Evolutionary conservation across 2,888 invertebrate genomes (phyloP), one percentile per base, ranked within the genome.

Genomic region (Yponomeuta malinellus): DNA sequence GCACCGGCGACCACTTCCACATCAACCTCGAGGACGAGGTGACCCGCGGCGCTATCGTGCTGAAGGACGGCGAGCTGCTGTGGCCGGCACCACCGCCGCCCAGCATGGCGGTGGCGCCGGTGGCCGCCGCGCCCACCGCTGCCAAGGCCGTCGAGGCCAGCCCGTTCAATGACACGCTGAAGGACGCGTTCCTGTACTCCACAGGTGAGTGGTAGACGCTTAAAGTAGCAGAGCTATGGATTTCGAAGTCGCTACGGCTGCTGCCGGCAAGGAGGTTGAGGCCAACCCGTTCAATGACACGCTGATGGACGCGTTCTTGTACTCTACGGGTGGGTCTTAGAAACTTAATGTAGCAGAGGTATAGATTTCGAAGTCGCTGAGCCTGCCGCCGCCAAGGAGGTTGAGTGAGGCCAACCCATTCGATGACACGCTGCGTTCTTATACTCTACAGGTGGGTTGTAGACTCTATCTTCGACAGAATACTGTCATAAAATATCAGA

Each of bases 21-120:
- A 94, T 97, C 72, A 95, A 97, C 85, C 85, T 97, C 73, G 94
- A 95, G 75, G 97, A 98, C 86, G 97, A 98, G 84, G 97, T 98
- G 70, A 95, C 97, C 0, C 93, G 97, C 33, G 97, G 97, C 0
- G 95, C 96, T 69, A 95, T 97, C 74, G 93, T 98, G 66, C 89
- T 97, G 65, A 93, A 96, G 73, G 93, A 95, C 71, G 97, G 97
- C 0, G 89, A 95, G 78, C 82, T 96, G 71, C 86, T 96, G 82
- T 97, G 97, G 96, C 97, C 97, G 33, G 94, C 96, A 71, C 97
- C 97, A 73, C 94, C 94, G 68, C 92, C 94, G 65, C 93, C 94
- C 29, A 92, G 92, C 72, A 86, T 90, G 76, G 89, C 93, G 9
- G 84, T 89, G 52, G 88, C 93, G 1, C 88, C 93, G 9, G 86